Base-by-base conservation (phyloP, 2,888 invertebrate species). In the Campopleginae sp. region DNA sequence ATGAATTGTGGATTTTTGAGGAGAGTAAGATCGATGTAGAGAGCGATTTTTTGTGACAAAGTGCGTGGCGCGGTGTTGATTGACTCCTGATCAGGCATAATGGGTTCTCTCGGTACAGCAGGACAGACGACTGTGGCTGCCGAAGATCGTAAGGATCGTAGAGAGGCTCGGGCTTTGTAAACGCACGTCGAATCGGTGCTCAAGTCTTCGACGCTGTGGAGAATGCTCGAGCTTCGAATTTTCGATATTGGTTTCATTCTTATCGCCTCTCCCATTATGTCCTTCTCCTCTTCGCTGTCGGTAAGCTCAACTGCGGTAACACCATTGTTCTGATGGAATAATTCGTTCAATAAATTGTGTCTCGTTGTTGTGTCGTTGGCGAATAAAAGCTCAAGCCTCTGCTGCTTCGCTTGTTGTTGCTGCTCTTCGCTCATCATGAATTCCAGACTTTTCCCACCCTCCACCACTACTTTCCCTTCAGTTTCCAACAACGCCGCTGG, bases 111-210 rank as follows among this genome's bases (percentile, higher is more conserved):
- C 17, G 80, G 71, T 10, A 83, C 82, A 27, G 87, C 81, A 4
- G 91, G 90, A 80, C 90, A 89, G 19, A 89, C 91, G 1, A 89
- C 90, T 0, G 91, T 87, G 0, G 85, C 90, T 1, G 86, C 90
- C 4, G 93, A 92, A 1, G 92, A 91, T 81, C 86, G 91, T 44
- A 93, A 79, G 0, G 93, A 93, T 61, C 91, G 90, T 23, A 92
- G 84, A 3, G 93, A 93, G 17, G 95, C 93, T 79, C 95, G 94
- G 0, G 95, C 95, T 88, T 96, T 96, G 91, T 96, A 96, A 0
- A 96, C 96, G 91, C 96, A 96, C 0, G 97, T 97, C 17, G 96
- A 96, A 93, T 96, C 96, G 0, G 97, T 96, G 68, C 96, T 96
- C 14, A 97, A 94, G 89, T 97, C 97, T 91, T 97, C 97, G 0